These are phyloP conservation scores for Aphyosemion australe DNA, from an alignment of 2,113 vertebrate genomes.

Conservation along the genomic window DNA sequence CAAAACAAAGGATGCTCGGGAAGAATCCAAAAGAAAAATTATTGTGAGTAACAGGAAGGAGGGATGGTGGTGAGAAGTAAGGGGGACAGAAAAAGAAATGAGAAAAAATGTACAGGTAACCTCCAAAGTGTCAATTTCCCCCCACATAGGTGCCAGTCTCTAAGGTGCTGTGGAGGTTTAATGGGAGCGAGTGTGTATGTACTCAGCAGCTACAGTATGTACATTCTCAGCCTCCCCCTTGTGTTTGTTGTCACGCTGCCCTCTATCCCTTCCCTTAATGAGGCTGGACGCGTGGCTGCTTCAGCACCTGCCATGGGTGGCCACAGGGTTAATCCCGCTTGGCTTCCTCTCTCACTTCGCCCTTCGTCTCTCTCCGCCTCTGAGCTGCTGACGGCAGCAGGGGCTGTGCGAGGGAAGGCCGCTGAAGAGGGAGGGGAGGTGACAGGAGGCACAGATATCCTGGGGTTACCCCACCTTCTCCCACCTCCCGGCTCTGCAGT, in stretches of 20 bases:
- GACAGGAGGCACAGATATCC: constrained; percentile 77
- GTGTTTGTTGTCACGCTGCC: constrained; percentile 69
- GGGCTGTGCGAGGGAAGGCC: constrained; percentile 41
- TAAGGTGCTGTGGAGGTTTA: constrained; percentile 17
- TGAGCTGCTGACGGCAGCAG: constrained; percentile 80
- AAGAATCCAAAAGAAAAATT: constrained; percentile 6
- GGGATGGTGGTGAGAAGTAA: background rate
- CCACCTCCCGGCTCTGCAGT: constrained; percentile 67
- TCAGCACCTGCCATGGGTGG: constrained; percentile 75
- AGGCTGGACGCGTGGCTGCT: constrained; percentile 73
- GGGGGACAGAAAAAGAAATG: constrained; percentile 7
- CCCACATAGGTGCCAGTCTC: constrained; percentile 35
- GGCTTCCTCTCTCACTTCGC: constrained; percentile 50
- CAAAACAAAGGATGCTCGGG: constrained; percentile 1
- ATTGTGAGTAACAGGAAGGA: background rate
- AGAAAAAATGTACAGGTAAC: constrained; percentile 14
- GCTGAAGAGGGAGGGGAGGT: constrained; percentile 65
- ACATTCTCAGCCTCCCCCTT: constrained; percentile 46
- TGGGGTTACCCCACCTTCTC: constrained; percentile 65
- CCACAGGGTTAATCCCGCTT: constrained; percentile 76
- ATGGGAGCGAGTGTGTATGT: constrained; percentile 52
- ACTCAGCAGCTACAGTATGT: constrained; percentile 47
- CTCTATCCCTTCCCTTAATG: constrained; percentile 73
- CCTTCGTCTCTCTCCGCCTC: constrained; percentile 62
- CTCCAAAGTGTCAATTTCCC: constrained; percentile 28